These are phyloP conservation scores for Antitype chi DNA, from an alignment of 2,888 invertebrate genomes.

Conservation along the genomic window DNA sequence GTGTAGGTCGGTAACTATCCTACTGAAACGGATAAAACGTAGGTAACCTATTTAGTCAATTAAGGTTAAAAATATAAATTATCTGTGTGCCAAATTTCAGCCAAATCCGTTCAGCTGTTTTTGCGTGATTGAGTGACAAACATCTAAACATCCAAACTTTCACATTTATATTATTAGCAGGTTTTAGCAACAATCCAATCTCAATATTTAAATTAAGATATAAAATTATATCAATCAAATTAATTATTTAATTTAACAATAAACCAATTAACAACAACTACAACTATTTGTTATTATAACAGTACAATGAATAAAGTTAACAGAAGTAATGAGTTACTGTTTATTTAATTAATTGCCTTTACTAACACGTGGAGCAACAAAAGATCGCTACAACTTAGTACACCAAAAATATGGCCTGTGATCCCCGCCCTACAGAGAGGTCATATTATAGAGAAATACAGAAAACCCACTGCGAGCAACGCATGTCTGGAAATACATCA, in stretches of 20 bases:
- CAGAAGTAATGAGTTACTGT: slow-evolving; percentile 14
- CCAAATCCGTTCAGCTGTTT: too few species aligned
- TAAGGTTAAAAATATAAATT: too few species aligned
- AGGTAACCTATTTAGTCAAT: too few species aligned
- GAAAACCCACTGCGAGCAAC: neutral
- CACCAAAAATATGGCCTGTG: slow-evolving; percentile 33
- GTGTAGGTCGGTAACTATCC: too few species aligned
- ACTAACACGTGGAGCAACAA: slow-evolving; percentile 20
- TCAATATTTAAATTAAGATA: neutral
- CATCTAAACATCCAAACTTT: too few species aligned
- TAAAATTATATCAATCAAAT: neutral
- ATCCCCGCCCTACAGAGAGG: slow-evolving; percentile 40
- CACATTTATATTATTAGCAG: too few species aligned
- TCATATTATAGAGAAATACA: slow-evolving; percentile 15
- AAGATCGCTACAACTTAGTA: slow-evolving; percentile 45
- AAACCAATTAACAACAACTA: slow-evolving; percentile 8
- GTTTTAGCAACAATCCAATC: neutral
- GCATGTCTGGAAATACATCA: neutral
- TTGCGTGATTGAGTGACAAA: too few species aligned
- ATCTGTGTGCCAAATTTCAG: too few species aligned
- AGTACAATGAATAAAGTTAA: slow-evolving; percentile 18
- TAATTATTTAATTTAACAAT: neutral
- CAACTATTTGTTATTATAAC: slow-evolving; percentile 10
- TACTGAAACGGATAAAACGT: too few species aligned
- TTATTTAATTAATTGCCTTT: slow-evolving; percentile 31